Conservation (phyloP, 2,113 vertebrate genomes). For the Addax nasomaculatus region DNA sequence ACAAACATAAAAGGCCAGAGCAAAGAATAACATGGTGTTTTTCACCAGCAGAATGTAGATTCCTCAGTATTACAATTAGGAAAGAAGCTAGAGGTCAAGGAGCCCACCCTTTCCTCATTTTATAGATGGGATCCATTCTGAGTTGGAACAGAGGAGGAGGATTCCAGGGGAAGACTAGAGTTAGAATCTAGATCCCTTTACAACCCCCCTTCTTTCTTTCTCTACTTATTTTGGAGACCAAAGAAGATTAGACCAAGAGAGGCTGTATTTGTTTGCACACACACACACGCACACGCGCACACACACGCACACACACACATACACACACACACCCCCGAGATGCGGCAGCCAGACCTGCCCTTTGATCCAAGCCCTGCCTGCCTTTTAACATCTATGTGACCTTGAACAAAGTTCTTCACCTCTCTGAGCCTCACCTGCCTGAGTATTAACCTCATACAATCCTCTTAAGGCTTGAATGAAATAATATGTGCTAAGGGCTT, state of each 20-base stretch:
- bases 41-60: background rate
- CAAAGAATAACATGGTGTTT: background rate
- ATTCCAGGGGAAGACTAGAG: background rate
- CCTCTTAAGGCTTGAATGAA: background rate
- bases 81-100: background rate
- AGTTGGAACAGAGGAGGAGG: background rate
- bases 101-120: background rate
- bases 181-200: background rate
- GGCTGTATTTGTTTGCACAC: background rate
- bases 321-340: too few relatives aligned
- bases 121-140: background rate
- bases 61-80: background rate
- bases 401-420: background rate
- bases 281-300: background rate
- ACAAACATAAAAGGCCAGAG: background rate
- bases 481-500: background rate
- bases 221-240: background rate
- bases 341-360: background rate
- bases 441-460: background rate
- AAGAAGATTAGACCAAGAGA: background rate
- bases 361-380: background rate
- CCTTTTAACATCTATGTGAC: background rate
- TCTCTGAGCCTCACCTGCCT: background rate
- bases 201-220: background rate
- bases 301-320: background rate